Conservation (phyloP, 2,888 invertebrate genomes). For the Melangyna quadrimaculata region DNA sequence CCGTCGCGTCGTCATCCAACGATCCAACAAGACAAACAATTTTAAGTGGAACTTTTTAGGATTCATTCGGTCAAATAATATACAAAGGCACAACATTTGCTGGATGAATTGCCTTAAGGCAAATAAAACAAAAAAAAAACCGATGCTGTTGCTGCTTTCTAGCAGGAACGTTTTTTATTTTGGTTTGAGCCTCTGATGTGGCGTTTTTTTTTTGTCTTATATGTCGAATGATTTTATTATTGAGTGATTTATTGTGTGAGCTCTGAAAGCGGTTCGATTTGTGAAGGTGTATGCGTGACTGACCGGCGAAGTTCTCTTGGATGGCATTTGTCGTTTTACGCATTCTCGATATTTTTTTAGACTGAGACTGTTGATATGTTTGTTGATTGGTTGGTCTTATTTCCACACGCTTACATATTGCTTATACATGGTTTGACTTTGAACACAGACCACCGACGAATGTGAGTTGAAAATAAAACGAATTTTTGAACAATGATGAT, state of each 20-base stretch:
- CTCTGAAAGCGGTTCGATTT: slow-evolving; percentile 27
- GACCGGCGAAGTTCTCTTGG: background rate
- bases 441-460: slow-evolving; percentile 68
- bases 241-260: slow-evolving; percentile 68
- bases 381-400: slow-evolving; percentile 57
- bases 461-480: slow-evolving; percentile 10
- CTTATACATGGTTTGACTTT: slow-evolving; percentile 9
- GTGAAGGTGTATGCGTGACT: slow-evolving; percentile 37
- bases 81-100: background rate
- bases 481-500: background rate
- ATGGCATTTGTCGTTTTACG: background rate
- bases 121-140: background rate
- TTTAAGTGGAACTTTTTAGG: slow-evolving; percentile 51
- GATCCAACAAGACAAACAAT: slow-evolving; percentile 52
- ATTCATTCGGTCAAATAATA: background rate
- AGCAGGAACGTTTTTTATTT: slow-evolving; percentile 3
- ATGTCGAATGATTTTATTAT: slow-evolving; percentile 59
- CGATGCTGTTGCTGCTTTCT: background rate
- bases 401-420: slow-evolving; percentile 41
- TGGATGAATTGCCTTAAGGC: slow-evolving; percentile 5
- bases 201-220: background rate
- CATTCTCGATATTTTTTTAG: slow-evolving; percentile 5
- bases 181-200: slow-evolving; percentile 19
- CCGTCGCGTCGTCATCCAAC: background rate
- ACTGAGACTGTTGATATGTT: slow-evolving; percentile 50